Percentiles rank a stretch among this genome's conserved stretches.
phyloP scores from a whole-genome alignment of 1,140 invertebrate genomes.

The Odontomachus brunneus region DNA sequence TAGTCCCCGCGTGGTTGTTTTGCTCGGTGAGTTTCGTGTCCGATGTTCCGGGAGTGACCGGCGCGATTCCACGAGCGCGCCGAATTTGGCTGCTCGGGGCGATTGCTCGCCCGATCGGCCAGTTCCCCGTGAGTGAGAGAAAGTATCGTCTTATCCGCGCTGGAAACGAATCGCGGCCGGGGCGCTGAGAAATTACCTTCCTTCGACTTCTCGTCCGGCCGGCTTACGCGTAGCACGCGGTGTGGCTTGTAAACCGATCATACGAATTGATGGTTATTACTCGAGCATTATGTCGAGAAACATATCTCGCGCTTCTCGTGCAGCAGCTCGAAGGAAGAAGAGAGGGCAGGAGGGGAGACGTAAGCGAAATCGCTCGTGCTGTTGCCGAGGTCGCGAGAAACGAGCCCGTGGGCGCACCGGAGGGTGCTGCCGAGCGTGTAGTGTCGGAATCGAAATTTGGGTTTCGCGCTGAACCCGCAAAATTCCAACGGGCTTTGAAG shows the following conservation, averaged over 20 bases:
- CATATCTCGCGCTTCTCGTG: constrained; percentile 6
- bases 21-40: constrained; percentile 59
- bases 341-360: background rate
- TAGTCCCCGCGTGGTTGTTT: constrained; percentile 54
- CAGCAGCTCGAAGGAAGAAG: background rate
- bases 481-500: too few relatives aligned
- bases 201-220: constrained; percentile 14
- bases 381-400: constrained; percentile 10
- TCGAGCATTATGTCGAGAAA: constrained; percentile 43
- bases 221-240: constrained; percentile 39
- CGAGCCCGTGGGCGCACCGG: background rate
- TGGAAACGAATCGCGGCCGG: constrained; percentile 10
- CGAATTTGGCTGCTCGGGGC: constrained; percentile 26
- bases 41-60: constrained; percentile 40
- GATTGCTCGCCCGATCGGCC: background rate
- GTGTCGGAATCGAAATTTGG: background rate
- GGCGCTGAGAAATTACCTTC: constrained; percentile 37
- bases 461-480: too few relatives aligned
- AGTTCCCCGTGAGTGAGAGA: too few relatives aligned
- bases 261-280: constrained; percentile 70
- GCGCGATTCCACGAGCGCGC: constrained; percentile 18
- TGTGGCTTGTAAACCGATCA: constrained; percentile 65
- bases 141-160: background rate
- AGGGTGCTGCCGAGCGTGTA: constrained; percentile 4
- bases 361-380: constrained; percentile 31